Evolutionary conservation across 1,140 invertebrate genomes (phyloP), one percentile per base, ranked within the genome.

Genomic region (Bacillus rossius): DNA sequence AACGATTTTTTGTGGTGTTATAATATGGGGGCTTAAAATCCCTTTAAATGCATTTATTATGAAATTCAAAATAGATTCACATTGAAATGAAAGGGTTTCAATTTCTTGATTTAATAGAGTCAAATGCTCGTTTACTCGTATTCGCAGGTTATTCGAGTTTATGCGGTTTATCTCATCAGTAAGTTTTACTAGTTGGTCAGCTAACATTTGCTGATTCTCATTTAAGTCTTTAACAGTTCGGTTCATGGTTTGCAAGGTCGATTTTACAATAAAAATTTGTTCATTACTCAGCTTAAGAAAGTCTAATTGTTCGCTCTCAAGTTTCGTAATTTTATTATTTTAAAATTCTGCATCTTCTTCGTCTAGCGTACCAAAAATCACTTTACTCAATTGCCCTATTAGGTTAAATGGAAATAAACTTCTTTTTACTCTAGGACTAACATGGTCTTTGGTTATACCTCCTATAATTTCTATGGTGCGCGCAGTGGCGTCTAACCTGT

Each of bases 251-350:
- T 8, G 13, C 38, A 52, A 29, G 26, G 50, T 52, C 3, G 50
- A 52, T 26, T 37, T 52, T 10, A 52, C 29, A 3, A 52, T 19
- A 3, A 37, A 7, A 7, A 52, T 37, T 14, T 52, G 50, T 37
- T 52, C 50, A 37, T 52, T 25, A 25, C 13, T 37, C 2, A 52
- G 19, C n/a, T 13, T 52, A 37, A 52, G 50, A 19, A 52, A 52
- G 5, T 52, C 29, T 7, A 37, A 14, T 13, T 52, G 50, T 13
- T 52, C 8, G 5, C 38, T 37, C 19, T 52, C 13, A 7, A 52
- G 29, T 8, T 19, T 52, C 5, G 23, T 2, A 52, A 29, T 52
- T 13, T 52, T 25, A 13, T 52, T 13, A 20, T 19, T 25, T 16
- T 26, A 52, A 13, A 34, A 38, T 25, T 25, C 19, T 8, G 50